Percentiles rank a stretch among this genome's conserved stretches.
Evolutionary conservation across 2,113 vertebrate genomes (phyloP).

Genomic region (Catharus bicknelli): DNA sequence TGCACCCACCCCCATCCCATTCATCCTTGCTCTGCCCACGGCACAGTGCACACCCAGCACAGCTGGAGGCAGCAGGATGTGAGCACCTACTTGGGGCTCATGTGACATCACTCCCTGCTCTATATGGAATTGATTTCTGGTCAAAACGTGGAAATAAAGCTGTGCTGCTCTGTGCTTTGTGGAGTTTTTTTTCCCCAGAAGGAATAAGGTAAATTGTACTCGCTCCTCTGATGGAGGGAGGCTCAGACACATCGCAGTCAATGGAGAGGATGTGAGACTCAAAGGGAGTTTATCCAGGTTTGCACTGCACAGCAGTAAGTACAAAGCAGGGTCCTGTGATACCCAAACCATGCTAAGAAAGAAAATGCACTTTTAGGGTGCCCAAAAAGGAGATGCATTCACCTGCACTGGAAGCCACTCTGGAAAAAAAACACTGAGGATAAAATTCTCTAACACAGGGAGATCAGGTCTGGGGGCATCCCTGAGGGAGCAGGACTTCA

Average conservation of each 20-base stretch:
- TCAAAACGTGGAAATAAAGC: background rate
- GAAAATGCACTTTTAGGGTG: background rate
- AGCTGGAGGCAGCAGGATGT: conserved; percentile 24
- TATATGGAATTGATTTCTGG: background rate
- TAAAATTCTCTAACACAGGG: accelerated
- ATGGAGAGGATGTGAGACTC: background rate
- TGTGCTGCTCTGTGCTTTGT: background rate
- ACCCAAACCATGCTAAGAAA: background rate
- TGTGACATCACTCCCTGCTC: background rate
- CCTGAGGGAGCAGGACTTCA: background rate
- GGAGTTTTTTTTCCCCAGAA: background rate
- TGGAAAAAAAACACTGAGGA: background rate
- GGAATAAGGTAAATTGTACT: background rate
- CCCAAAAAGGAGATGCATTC: accelerated
- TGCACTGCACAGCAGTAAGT: background rate
- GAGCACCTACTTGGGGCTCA: background rate
- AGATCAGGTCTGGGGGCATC: background rate
- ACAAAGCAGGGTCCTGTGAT: accelerated
- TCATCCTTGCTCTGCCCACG: accelerated
- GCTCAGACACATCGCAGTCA: background rate
- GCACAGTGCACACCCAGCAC: no score
- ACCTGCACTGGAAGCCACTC: background rate
- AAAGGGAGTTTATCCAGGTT: background rate
- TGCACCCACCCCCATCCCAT: accelerated
- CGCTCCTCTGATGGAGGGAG: background rate